Conservation (phyloP, 2,113 vertebrate species). For the Alexandromys fortis region DNA sequence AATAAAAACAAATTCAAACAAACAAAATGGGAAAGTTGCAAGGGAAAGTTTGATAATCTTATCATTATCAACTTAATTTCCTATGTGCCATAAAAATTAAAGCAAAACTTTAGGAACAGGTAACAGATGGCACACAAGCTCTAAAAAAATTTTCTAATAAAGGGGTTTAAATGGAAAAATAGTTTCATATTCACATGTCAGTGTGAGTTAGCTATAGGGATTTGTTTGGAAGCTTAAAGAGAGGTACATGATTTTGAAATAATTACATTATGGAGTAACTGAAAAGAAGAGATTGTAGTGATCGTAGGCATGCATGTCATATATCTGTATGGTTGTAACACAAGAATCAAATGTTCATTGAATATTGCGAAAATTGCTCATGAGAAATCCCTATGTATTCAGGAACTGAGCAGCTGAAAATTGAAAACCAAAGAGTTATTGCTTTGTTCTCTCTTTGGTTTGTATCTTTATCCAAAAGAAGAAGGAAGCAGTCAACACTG, state of each 20-base stretch:
- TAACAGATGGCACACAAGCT: neutral
- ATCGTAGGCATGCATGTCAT: neutral
- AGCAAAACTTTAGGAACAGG: neutral
- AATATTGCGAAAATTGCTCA: neutral
- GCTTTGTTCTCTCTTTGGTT: neutral
- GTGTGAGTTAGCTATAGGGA: neutral
- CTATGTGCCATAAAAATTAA: neutral
- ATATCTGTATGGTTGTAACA: neutral
- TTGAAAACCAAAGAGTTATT: neutral
- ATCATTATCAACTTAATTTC: neutral
- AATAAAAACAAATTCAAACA: neutral
- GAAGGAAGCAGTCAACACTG: neutral
- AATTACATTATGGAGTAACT: neutral
- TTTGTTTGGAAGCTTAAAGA: neutral
- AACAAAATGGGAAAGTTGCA: neutral
- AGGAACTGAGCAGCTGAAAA: neutral
- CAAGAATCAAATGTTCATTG: neutral
- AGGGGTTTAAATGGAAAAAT: neutral
- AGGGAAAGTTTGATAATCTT: neutral
- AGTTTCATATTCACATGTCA: neutral
- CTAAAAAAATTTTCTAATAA: neutral
- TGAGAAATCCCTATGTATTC: neutral
- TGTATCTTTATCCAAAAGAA: neutral
- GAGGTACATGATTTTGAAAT: neutral
- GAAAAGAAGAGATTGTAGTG: neutral